Percentiles rank a stretch among this genome's conserved stretches.
Evolutionary conservation across 2,113 vertebrate species (phyloP).

Genomic region (Actenoides lindsayi): DNA sequence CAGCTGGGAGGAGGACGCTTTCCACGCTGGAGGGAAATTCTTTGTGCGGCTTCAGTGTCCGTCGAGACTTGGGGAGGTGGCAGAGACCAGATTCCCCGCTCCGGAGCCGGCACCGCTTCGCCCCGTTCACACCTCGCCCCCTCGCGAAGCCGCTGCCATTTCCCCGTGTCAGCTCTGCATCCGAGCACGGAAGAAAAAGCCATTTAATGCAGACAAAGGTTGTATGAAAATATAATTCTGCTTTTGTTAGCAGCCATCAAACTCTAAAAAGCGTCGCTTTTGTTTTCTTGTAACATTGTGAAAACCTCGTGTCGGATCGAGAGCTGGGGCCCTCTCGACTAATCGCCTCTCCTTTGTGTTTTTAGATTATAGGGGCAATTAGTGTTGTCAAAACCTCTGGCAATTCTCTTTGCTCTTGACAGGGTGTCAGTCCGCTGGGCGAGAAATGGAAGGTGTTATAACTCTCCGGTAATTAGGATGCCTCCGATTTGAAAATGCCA

Average conservation of each 20-base stretch:
- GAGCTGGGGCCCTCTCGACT: slow-evolving; percentile 75
- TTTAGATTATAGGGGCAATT: slow-evolving; percentile 79
- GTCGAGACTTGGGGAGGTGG: accelerated
- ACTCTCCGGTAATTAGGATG: slow-evolving; percentile 77
- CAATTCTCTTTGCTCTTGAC: slow-evolving; percentile 78
- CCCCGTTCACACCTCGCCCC: slow-evolving; percentile 20
- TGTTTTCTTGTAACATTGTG: slow-evolving; percentile 78
- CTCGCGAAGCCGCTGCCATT: not conserved
- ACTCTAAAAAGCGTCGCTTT: slow-evolving; percentile 75
- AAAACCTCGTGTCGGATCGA: slow-evolving; percentile 77
- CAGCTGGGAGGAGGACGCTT: not conserved
- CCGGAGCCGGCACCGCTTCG: not conserved
- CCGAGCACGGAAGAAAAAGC: not conserved
- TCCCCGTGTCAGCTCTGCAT: slow-evolving; percentile 13
- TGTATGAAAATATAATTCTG: slow-evolving; percentile 79
- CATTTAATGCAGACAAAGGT: slow-evolving; percentile 74
- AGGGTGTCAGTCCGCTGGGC: slow-evolving; percentile 76
- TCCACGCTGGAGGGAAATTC: not conserved
- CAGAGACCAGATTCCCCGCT: accelerated
- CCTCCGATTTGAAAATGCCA: slow-evolving; percentile 76
- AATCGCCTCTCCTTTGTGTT: slow-evolving; percentile 79
- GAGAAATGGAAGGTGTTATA: slow-evolving; percentile 78
- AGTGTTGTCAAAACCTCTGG: slow-evolving; percentile 79
- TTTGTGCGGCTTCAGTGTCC: accelerated
- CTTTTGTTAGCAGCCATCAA: slow-evolving; percentile 78